Evolutionary conservation across 1,140 invertebrate genomes (phyloP).

Genomic region (Leptoteleia sp.): DNA sequence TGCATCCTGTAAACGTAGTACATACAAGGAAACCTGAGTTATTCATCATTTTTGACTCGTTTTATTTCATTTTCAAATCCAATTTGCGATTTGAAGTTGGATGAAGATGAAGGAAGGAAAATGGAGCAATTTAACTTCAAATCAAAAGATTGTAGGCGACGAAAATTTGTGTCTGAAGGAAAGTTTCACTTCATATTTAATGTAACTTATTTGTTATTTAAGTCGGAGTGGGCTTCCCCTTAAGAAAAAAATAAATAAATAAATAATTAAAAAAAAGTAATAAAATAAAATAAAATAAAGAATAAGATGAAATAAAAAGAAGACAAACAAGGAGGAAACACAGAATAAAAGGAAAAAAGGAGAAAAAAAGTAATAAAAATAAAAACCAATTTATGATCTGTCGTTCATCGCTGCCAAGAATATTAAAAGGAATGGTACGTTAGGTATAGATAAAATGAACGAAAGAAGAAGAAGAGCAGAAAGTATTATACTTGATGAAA

Average conservation of each 20-base stretch:
- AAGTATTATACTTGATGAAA: slow-evolving; percentile 54
- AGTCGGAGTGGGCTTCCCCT: slow-evolving; percentile 75
- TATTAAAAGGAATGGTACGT: slow-evolving; percentile 55
- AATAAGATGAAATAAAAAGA: slow-evolving; percentile 24
- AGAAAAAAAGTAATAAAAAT: slow-evolving; percentile 4
- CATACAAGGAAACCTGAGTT: too few species aligned
- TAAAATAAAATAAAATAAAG: too few species aligned
- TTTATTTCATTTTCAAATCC: too few species aligned
- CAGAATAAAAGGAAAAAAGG: slow-evolving; percentile 13
- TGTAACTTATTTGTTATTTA: slow-evolving; percentile 67
- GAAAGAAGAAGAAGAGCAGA: slow-evolving; percentile 52
- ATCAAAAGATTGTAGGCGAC: slow-evolving; percentile 9
- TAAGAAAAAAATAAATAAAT: too few species aligned
- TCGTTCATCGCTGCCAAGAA: slow-evolving; percentile 75
- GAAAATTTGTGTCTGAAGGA: slow-evolving; percentile 28
- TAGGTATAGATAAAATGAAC: slow-evolving; percentile 56
- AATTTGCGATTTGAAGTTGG: slow-evolving; percentile 2
- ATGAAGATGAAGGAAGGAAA: too few species aligned
- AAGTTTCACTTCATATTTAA: slow-evolving; percentile 48
- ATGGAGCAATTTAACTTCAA: neutral
- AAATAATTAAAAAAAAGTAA: slow-evolving; percentile 40
- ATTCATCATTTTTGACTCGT: too few species aligned
- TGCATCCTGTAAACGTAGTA: neutral
- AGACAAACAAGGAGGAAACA: slow-evolving; percentile 36
- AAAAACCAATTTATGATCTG: slow-evolving; percentile 67